Evolutionary conservation across 2,888 invertebrate species (phyloP).

Genomic region (Diarsia dahlii): DNA sequence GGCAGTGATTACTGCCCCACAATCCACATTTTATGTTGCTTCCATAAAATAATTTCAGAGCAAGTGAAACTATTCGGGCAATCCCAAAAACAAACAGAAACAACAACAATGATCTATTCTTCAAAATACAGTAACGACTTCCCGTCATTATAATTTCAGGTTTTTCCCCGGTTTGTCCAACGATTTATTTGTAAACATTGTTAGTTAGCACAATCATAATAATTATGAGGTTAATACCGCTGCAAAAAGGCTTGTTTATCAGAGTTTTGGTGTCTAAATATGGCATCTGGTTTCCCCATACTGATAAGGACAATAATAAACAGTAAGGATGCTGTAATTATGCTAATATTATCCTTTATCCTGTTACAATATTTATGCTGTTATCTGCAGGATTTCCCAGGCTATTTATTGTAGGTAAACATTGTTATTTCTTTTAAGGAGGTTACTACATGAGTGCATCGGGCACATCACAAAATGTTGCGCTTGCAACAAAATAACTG

Average conservation of each 20-base stretch:
- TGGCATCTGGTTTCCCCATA: slow-evolving; percentile 26
- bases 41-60: not conserved
- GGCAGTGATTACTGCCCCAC: slow-evolving; percentile 13
- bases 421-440: slow-evolving; percentile 36
- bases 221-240: not conserved
- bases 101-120: not conserved
- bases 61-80: not conserved
- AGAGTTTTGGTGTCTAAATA: not conserved
- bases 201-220: not conserved
- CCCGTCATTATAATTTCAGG: not conserved
- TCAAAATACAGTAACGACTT: not conserved
- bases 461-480: not conserved
- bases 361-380: slow-evolving; percentile 33
- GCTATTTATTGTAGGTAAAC: not conserved
- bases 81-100: not conserved
- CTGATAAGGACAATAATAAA: slow-evolving; percentile 33
- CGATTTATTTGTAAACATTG: not conserved
- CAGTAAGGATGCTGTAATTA: slow-evolving; percentile 34
- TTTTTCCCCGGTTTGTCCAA: not conserved
- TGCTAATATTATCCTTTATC: slow-evolving; percentile 8
- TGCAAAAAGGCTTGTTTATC: not conserved
- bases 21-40: no score
- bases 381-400: slow-evolving; percentile 32
- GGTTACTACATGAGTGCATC: not conserved
- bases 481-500: not conserved